phyloP scores from a whole-genome alignment of 1,140 invertebrate species.

The Capitella teleta region DNA sequence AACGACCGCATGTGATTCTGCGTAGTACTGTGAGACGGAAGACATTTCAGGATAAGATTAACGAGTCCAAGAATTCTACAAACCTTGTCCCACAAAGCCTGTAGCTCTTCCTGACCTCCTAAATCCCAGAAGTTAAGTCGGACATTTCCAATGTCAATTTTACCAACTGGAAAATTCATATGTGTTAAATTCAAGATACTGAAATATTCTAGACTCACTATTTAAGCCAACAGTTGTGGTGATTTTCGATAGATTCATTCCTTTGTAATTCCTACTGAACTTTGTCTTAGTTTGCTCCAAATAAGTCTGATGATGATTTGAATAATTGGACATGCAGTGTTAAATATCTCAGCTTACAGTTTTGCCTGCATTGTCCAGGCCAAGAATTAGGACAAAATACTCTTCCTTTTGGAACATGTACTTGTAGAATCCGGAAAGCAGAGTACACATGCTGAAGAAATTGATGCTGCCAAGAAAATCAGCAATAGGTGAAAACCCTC shows the following conservation, averaged over 20 bases:
- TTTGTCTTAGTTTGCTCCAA: slow-evolving; percentile 95
- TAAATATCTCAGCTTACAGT: too few relatives aligned
- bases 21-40: slow-evolving; percentile 69
- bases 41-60: background rate
- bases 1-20: slow-evolving; percentile 96
- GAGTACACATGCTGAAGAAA: slow-evolving; percentile 98
- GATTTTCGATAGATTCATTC: slow-evolving; percentile 85
- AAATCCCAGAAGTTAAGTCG: slow-evolving; percentile 97
- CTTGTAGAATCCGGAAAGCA: slow-evolving; percentile 91
- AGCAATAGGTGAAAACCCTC: too few relatives aligned
- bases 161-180: slow-evolving; percentile 54
- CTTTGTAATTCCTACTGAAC: slow-evolving; percentile 78
- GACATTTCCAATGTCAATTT: slow-evolving; percentile 81
- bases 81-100: slow-evolving; percentile 97
- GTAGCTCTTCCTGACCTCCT: slow-evolving; percentile 94
- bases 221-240: slow-evolving; percentile 97
- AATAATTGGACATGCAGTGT: too few relatives aligned
- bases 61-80: background rate
- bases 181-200: too few relatives aligned
- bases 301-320: too few relatives aligned
- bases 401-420: slow-evolving; percentile 95
- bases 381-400: slow-evolving; percentile 91
- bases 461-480: too few relatives aligned
- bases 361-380: slow-evolving; percentile 98
- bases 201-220: slow-evolving; percentile 43